phyloP scores from a whole-genome alignment of 2,113 vertebrate genomes.

The Oryzias curvinotus region DNA sequence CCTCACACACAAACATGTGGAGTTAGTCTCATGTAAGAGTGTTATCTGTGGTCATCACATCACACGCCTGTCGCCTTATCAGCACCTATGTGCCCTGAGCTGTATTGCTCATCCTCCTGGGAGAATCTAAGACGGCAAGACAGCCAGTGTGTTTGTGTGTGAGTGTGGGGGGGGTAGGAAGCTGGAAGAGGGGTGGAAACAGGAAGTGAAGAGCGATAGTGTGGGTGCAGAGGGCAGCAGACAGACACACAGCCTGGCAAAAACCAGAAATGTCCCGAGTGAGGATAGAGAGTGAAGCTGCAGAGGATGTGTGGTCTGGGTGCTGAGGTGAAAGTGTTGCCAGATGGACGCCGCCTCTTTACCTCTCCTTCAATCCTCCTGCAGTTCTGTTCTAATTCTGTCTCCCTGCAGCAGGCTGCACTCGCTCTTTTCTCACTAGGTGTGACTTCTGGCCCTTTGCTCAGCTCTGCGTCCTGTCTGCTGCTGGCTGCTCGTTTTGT shows the following conservation, averaged over 20 bases:
- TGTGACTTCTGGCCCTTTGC: conserved; percentile 37
- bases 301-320: conserved; percentile 66
- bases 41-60: conserved; percentile 71
- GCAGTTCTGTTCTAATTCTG: conserved; percentile 42
- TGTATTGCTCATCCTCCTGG: conserved; percentile 54
- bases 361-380: conserved; percentile 17
- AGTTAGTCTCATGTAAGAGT: conserved; percentile 7
- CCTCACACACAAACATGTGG: conserved; percentile 37
- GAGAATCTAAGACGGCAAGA: conserved; percentile 34
- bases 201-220: conserved; percentile 58
- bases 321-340: conserved; percentile 49
- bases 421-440: conserved; percentile 23
- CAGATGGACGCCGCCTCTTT: conserved; percentile 49
- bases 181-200: conserved; percentile 16
- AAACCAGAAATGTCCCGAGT: conserved; percentile 19
- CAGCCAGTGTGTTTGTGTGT: neutral
- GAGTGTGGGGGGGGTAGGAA: conserved; percentile 15
- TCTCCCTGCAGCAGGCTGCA: conserved; percentile 25
- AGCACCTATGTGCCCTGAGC: conserved; percentile 58
- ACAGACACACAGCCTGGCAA: conserved; percentile 56
- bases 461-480: conserved; percentile 42
- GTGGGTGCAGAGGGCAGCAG: conserved; percentile 65
- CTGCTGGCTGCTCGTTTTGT: conserved; percentile 33
- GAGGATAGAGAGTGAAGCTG: conserved; percentile 22
- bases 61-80: conserved; percentile 72